Evolutionary conservation across 2,888 invertebrate species (phyloP).

Genomic region (Uropetala carovei): DNA sequence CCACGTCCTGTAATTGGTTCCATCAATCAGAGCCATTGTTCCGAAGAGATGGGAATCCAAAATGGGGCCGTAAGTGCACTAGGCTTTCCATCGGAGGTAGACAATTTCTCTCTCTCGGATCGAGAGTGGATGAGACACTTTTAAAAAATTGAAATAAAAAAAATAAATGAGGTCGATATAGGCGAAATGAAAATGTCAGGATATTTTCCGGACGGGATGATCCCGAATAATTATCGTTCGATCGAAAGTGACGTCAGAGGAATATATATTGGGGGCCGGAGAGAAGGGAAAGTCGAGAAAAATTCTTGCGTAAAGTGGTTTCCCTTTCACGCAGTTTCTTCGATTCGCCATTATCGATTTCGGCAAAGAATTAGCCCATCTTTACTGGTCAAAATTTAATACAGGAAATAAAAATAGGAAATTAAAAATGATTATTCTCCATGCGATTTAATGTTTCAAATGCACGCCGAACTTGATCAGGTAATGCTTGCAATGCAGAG

Average conservation of each 20-base stretch:
- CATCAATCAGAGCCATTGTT: conserved; percentile 63
- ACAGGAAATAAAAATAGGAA: too few species aligned
- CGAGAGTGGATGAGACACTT: conserved; percentile 20
- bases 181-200: conserved; percentile 23
- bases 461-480: too few species aligned
- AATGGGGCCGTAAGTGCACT: conserved; percentile 57
- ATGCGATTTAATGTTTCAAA: too few species aligned
- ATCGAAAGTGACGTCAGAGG: background rate
- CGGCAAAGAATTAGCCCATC: too few species aligned
- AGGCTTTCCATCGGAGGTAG: background rate
- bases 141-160: conserved; percentile 29
- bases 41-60: conserved; percentile 63
- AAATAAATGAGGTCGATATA: background rate
- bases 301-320: background rate
- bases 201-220: conserved; percentile 24
- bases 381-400: too few species aligned
- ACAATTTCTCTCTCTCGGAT: background rate
- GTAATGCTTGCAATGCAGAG: too few species aligned
- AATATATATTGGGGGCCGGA: background rate
- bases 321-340: background rate
- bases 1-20: conserved; percentile 62
- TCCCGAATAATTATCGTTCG: conserved; percentile 1
- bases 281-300: background rate
- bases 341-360: background rate
- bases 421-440: too few species aligned